Conservation (phyloP, 2,113 vertebrate genomes). For the human region GRCh38 chr1:230189001-230189500, state of each 20-base stretch:
- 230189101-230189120: not conserved
- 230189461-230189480: not conserved
- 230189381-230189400: not conserved
- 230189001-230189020: too few species aligned
- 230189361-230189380: not conserved
- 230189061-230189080: not conserved
- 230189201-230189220: not conserved
- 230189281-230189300: not conserved
- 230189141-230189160: not conserved
- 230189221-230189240: not conserved
- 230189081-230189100: not conserved
- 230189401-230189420: not conserved
- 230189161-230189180: not conserved
- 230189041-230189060: not conserved
- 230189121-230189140: not conserved
- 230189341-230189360: not conserved
- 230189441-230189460: not conserved
- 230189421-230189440: not conserved
- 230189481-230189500: not conserved
- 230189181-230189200: not conserved
- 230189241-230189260: not conserved
- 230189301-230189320: not conserved
- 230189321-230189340: accelerated
- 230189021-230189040: too few species aligned
- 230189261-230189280: too few species aligned